Evolutionary conservation across 2,113 vertebrate genomes (phyloP).

Genomic region (Paradisaea rubra): DNA sequence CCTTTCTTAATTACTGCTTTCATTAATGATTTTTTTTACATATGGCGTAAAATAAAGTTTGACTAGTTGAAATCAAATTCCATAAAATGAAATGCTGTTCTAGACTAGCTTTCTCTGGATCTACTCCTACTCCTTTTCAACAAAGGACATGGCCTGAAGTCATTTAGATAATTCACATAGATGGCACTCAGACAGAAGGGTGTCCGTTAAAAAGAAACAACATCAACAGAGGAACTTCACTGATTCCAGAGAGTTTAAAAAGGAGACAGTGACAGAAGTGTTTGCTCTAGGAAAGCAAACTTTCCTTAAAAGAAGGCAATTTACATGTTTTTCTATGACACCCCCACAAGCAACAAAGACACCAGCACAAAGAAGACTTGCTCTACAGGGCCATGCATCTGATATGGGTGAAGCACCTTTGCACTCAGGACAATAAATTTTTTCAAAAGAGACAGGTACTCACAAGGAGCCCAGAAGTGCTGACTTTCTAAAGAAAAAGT

Average conservation of each 20-base stretch:
- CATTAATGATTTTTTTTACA: neutral
- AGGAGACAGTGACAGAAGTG: neutral
- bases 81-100: neutral
- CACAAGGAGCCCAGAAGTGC: neutral
- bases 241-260: neutral
- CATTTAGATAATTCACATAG: neutral
- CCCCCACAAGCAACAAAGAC: neutral
- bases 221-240: neutral
- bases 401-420: neutral
- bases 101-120: neutral
- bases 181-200: neutral
- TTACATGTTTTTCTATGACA: neutral
- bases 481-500: neutral
- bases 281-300: neutral
- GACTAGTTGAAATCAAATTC: neutral
- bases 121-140: neutral
- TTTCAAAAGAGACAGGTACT: neutral
- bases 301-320: neutral
- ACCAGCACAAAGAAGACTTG: neutral
- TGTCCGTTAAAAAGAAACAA: neutral
- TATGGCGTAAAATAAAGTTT: neutral
- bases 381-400: neutral
- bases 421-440: neutral
- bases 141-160: neutral
- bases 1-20: neutral